Evolutionary conservation across 2,888 invertebrate species (phyloP).

Genomic region (Linhomoeus sp.): DNA sequence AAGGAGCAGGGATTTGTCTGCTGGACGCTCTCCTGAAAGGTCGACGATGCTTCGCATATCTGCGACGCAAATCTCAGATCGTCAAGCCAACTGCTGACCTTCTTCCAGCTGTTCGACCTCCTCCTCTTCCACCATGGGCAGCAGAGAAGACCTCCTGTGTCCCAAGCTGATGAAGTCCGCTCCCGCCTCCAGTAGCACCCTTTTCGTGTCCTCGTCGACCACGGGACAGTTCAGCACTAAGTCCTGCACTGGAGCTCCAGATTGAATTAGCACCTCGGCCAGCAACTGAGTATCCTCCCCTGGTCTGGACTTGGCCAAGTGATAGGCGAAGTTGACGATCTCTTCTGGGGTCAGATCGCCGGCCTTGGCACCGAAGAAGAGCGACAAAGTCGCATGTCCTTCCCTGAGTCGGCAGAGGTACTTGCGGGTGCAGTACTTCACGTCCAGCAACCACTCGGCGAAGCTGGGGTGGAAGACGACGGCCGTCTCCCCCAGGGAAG

Average conservation of each 20-base stretch:
- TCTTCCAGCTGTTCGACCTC: no score
- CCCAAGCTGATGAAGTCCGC: conserved; percentile 30
- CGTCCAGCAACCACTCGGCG: conserved; percentile 79
- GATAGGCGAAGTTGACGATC: conserved; percentile 36
- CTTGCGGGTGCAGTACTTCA: conserved; percentile 89
- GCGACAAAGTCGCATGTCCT: conserved; percentile 64
- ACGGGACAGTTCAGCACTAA: conserved; percentile 8
- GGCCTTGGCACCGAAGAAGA: not conserved
- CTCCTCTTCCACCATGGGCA: conserved; percentile 21
- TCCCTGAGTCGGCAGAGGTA: conserved; percentile 36
- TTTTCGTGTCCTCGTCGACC: conserved; percentile 6
- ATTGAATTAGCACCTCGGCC: conserved; percentile 46
- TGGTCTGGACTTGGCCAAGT: conserved; percentile 17
- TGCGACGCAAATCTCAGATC: no score
- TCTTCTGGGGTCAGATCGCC: conserved; percentile 28
- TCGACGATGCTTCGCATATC: no score
- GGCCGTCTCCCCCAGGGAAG: conserved; percentile 22
- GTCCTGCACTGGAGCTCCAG: conserved; percentile 36
- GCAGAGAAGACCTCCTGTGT: conserved; percentile 32
- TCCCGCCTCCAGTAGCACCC: conserved; percentile 53
- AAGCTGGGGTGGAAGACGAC: conserved; percentile 67
- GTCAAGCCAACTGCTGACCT: no score
- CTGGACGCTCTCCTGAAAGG: no score
- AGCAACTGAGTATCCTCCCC: not conserved
- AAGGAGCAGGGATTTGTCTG: no score